These are phyloP conservation scores for Hoplostethus atlanticus DNA, from an alignment of 2,797 vertebrate genomes.

Conservation along the genomic window DNA sequence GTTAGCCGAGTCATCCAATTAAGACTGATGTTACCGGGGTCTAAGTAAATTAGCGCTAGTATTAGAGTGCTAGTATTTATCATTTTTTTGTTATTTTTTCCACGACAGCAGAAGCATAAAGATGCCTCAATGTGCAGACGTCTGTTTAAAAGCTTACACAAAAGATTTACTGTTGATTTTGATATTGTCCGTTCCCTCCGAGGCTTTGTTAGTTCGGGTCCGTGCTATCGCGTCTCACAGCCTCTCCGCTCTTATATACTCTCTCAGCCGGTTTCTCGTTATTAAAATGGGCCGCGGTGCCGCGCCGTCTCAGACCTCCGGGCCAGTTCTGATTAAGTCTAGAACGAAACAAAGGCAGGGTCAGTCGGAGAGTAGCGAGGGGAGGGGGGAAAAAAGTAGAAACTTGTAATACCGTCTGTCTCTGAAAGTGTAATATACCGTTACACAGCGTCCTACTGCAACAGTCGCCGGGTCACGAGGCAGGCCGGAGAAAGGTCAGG, in stretches of 20 bases:
- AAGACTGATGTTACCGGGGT: conserved; percentile 17
- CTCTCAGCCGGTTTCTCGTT: conserved; percentile 58
- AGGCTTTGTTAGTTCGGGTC: conserved; percentile 24
- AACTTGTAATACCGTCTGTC: conserved; percentile 31
- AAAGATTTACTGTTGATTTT: conserved; percentile 32
- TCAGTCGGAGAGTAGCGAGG: conserved; percentile 18
- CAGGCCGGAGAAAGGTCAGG: background rate
- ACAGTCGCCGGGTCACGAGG: background rate
- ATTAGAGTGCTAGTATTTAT: too few species aligned
- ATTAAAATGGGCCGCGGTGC: conserved; percentile 73
- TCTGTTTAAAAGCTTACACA: conserved; percentile 35
- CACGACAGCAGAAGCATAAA: background rate
- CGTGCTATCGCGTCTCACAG: conserved; percentile 51
- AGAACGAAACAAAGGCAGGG: conserved; percentile 44
- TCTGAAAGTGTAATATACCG: conserved; percentile 24
- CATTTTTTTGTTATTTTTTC: too few species aligned
- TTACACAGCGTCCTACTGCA: background rate
- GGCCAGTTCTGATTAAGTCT: conserved; percentile 67
- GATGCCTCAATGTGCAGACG: background rate
- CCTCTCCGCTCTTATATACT: conserved; percentile 36
- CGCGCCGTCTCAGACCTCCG: conserved; percentile 30
- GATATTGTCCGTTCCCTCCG: conserved; percentile 20
- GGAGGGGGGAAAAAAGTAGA: conserved; percentile 42
- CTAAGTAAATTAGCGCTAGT: too few species aligned
- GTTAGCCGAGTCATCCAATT: conserved; percentile 21